These are phyloP conservation scores for Apodemia mormo DNA, from an alignment of 2,888 invertebrate species.

Conservation along the genomic window DNA sequence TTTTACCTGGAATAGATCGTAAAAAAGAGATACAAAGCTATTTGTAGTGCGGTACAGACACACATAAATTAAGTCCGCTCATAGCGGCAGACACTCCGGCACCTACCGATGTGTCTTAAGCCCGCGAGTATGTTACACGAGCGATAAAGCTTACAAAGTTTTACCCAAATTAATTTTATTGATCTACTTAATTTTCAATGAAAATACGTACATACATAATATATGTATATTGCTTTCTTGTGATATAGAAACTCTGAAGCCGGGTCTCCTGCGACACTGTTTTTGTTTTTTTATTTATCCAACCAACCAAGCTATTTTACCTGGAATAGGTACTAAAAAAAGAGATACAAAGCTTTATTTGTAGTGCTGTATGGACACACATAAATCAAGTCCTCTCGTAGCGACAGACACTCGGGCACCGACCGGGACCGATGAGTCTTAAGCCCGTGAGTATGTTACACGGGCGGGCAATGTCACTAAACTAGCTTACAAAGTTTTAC, in stretches of 20 bases:
- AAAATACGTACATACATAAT: too few species aligned
- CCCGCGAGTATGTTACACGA: slow-evolving; percentile 15
- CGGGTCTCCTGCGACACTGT: too few species aligned
- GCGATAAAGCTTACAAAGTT: not conserved
- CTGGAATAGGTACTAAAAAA: slow-evolving; percentile 56
- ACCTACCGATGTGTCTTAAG: slow-evolving; percentile 31
- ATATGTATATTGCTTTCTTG: too few species aligned
- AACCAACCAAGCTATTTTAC: slow-evolving; percentile 23
- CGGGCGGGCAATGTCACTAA: not conserved
- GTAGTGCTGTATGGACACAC: slow-evolving; percentile 67
- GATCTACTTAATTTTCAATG: too few species aligned
- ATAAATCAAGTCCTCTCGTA: slow-evolving; percentile 70
- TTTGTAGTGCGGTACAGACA: slow-evolving; percentile 72
- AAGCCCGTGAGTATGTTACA: slow-evolving; percentile 14
- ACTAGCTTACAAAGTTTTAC: too few species aligned
- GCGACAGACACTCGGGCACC: slow-evolving; percentile 45
- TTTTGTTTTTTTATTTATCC: too few species aligned
- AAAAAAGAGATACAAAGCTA: slow-evolving; percentile 73
- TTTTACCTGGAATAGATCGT: slow-evolving; percentile 48
- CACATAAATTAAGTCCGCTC: slow-evolving; percentile 72
- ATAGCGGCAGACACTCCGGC: slow-evolving; percentile 44
- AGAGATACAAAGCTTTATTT: slow-evolving; percentile 76
- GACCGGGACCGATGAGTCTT: slow-evolving; percentile 16
- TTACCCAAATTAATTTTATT: too few species aligned
- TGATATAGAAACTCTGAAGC: too few species aligned